These are phyloP conservation scores for Lasioglossum baleicum DNA, from an alignment of 1,140 invertebrate genomes.

Conservation along the genomic window DNA sequence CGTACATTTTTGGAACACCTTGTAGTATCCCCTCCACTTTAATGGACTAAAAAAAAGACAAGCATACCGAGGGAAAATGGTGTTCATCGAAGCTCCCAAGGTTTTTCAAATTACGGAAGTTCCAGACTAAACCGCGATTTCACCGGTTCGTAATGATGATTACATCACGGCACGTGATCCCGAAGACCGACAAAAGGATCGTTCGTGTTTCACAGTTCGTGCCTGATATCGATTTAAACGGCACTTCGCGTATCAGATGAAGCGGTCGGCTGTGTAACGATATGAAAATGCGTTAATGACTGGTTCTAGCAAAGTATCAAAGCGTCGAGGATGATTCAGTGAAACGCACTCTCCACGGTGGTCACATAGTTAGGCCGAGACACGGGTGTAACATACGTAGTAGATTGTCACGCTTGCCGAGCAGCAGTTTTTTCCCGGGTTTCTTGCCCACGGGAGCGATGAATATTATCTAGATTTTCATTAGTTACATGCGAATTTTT, in stretches of 20 bases:
- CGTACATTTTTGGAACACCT: no score
- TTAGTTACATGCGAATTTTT: conserved; percentile 23
- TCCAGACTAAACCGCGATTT: not conserved
- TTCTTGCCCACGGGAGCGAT: conserved; percentile 1
- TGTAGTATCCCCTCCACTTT: no score
- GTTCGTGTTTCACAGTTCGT: not conserved
- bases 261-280: no score
- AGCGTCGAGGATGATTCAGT: not conserved
- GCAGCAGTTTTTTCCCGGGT: not conserved
- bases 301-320: not conserved
- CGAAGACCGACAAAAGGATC: not conserved
- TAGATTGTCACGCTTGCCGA: conserved; percentile 13
- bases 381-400: not conserved
- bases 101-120: not conserved
- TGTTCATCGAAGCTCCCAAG: no score
- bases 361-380: not conserved
- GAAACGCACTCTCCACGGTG: not conserved
- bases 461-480: conserved; percentile 36
- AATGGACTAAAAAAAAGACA: no score
- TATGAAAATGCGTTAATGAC: conserved; percentile 14
- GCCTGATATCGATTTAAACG: not conserved
- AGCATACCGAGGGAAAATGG: no score
- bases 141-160: not conserved
- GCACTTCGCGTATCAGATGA: not conserved
- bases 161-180: not conserved